Base-by-base conservation (phyloP, 2,113 vertebrate genomes). In the Hydrolagus affinis region DNA sequence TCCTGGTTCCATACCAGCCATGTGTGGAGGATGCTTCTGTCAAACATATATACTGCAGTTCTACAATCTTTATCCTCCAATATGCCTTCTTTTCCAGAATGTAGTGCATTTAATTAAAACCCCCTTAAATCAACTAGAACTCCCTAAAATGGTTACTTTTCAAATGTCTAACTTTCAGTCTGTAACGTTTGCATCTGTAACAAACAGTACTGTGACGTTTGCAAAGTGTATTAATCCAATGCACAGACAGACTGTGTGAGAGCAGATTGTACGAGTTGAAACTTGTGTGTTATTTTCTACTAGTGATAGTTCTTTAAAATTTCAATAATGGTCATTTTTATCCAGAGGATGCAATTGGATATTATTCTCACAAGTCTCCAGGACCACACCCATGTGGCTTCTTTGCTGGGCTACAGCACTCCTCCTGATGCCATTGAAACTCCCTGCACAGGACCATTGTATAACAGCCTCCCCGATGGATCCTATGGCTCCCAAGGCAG, bases 301-400 rank as follows among this genome's bases (percentile, higher is more conserved):
- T 44, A 44, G 44, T 69, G 66, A 69, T 69, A 69, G 66, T 4
- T 83, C 30, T 14, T 10, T 32, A 8, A 28, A 25, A 62, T 15
- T 11, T 56, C 12, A 70, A 56, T 85, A 19, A 44, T 17, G 8
- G 11, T 12, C 11, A 68, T 85, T 19, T 85, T 17, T 86, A 7
- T 70, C 89, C 89, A 95, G 98, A 94, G 98, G 90, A 99, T 99
- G 98, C 98, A 99, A 86, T 87, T 99, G 87, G 98, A 99, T 92
- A 99, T 99, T 69, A 99, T 99, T 90, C 92, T 99, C 89, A 99
- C 98, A 72, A 99, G 97, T 85, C 91, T 99, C 28, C 98, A 99
- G 89, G 98, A 99, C 92, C 97, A 99, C 90, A 98, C 97, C 64
- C 98, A 99, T 0, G 98, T 99, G 57, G 97, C 98, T 19, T 99